phyloP scores from a whole-genome alignment of 2,113 vertebrate species.

The Callopanchax toddi region DNA sequence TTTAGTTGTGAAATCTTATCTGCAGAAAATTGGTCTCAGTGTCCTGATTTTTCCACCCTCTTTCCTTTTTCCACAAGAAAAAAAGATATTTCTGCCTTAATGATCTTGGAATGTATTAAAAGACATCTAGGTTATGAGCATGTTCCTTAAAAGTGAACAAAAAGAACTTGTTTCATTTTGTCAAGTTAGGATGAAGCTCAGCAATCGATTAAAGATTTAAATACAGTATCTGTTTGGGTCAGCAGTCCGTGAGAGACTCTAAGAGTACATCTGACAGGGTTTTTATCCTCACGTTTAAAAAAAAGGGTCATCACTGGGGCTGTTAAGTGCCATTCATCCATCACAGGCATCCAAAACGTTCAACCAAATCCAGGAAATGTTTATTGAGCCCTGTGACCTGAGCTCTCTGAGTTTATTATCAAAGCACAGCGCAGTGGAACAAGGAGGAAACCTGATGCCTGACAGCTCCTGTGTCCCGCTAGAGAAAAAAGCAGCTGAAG shows the following conservation, averaged over 20 bases:
- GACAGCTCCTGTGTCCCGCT: constrained; percentile 69
- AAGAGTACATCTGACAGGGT: too few relatives aligned
- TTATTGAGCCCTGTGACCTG: constrained; percentile 66
- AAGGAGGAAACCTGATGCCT: constrained; percentile 76
- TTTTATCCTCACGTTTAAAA: too few relatives aligned
- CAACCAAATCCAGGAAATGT: too few relatives aligned
- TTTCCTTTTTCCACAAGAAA: constrained; percentile 42
- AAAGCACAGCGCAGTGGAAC: constrained; percentile 79
- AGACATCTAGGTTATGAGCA: constrained; percentile 65
- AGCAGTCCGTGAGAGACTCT: constrained; percentile 10
- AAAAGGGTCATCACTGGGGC: too few relatives aligned
- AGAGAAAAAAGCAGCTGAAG: constrained; percentile 70
- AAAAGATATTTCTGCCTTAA: constrained; percentile 66
- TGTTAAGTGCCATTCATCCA: too few relatives aligned
- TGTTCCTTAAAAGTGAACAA: constrained; percentile 38
- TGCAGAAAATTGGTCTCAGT: constrained; percentile 61
- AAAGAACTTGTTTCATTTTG: constrained; percentile 26
- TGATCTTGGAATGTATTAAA: constrained; percentile 72
- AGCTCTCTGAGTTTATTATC: constrained; percentile 75
- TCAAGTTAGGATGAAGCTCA: constrained; percentile 36
- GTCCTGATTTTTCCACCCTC: constrained; percentile 68
- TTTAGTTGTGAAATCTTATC: constrained; percentile 60
- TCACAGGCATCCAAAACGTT: too few relatives aligned
- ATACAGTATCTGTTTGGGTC: constrained; percentile 46
- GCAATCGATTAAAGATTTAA: constrained; percentile 65